Evolutionary conservation across 2,113 vertebrate genomes (phyloP).

Genomic region (Glaucomys volans): DNA sequence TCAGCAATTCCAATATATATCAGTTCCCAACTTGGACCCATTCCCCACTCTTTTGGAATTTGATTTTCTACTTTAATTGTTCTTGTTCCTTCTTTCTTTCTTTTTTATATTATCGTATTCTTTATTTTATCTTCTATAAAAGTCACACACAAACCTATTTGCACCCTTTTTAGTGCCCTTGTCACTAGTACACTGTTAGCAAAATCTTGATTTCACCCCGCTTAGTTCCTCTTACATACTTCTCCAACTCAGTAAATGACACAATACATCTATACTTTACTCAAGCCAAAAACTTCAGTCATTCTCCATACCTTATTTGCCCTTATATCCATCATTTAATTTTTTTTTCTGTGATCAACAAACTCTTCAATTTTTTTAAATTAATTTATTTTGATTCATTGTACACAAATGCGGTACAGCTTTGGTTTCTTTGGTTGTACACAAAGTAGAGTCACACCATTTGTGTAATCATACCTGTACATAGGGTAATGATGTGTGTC

Average conservation of each 20-base stretch:
- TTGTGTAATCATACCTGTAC: no score
- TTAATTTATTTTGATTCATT: no score
- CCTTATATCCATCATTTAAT: neutral
- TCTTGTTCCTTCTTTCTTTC: neutral
- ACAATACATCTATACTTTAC: neutral
- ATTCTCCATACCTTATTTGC: neutral
- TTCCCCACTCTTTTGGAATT: neutral
- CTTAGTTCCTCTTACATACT: neutral
- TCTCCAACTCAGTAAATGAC: neutral
- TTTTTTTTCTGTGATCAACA: no score
- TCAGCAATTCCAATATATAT: neutral
- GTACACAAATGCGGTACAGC: no score
- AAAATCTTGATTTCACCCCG: neutral
- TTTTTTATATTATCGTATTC: neutral
- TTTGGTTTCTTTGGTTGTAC: no score
- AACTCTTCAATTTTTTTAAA: no score
- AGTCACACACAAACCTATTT: neutral
- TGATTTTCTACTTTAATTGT: slow-evolving; percentile 24
- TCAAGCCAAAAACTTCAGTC: neutral
- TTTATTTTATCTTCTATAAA: neutral
- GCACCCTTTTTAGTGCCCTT: neutral
- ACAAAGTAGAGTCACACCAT: no score
- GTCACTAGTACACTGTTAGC: neutral
- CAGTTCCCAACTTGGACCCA: neutral
- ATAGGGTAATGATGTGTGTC: no score